A percentile compares a stretch with the other conserved stretches of the same genome.
Evolutionary conservation across 1,140 invertebrate genomes (phyloP).

Genomic region (Drosophila malerkotliana): DNA sequence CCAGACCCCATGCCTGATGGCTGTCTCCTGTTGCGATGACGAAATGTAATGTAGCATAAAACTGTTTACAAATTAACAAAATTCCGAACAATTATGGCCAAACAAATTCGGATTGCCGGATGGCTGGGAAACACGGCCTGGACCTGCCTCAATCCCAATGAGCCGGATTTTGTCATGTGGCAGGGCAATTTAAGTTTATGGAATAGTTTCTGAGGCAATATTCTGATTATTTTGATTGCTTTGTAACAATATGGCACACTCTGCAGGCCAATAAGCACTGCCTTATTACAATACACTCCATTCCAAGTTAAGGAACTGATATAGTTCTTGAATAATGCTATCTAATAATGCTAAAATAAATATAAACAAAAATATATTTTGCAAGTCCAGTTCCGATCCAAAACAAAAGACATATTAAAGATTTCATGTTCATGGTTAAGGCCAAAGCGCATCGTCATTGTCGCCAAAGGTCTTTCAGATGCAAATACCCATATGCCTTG

Average conservation of each 20-base stretch:
- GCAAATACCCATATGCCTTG: slow-evolving; percentile 53
- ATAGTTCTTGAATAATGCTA: background rate
- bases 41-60: slow-evolving; percentile 63
- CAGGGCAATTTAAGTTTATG: slow-evolving; percentile 59
- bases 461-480: slow-evolving; percentile 37
- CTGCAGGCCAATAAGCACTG: slow-evolving; percentile 28
- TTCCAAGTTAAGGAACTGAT: background rate
- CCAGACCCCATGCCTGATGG: slow-evolving; percentile 9
- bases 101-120: slow-evolving; percentile 41
- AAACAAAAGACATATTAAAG: slow-evolving; percentile 13
- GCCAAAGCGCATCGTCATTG: slow-evolving; percentile 33
- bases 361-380: slow-evolving; percentile 9
- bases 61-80: slow-evolving; percentile 74
- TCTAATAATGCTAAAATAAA: background rate
- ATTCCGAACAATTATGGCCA: slow-evolving; percentile 75
- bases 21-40: slow-evolving; percentile 47
- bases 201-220: slow-evolving; percentile 52
- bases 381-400: slow-evolving; percentile 21
- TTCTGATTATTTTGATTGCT: slow-evolving; percentile 48
- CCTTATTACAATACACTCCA: slow-evolving; percentile 9
- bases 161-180: slow-evolving; percentile 34
- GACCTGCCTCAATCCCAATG: slow-evolving; percentile 67
- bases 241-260: slow-evolving; percentile 9
- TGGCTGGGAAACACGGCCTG: slow-evolving; percentile 23
- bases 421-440: slow-evolving; percentile 59